Evolutionary conservation across 2,797 vertebrate species (phyloP).

Genomic region (Yasuhikotakia modesta): DNA sequence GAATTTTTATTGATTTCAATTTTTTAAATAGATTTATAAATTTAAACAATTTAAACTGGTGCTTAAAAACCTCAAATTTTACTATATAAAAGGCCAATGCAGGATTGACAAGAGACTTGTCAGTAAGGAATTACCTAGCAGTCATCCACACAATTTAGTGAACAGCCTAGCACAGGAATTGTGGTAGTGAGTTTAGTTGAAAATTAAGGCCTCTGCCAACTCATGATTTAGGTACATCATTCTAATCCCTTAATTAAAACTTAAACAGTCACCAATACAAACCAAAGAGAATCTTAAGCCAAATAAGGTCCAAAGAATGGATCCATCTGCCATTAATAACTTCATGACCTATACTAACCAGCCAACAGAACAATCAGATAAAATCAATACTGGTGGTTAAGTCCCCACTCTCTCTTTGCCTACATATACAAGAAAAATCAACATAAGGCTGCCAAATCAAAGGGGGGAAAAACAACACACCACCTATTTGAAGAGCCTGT

Average conservation of each 20-base stretch:
- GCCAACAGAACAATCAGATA: constrained; percentile 60
- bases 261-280: background rate
- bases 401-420: constrained; percentile 38
- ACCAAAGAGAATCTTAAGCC: background rate
- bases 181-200: background rate
- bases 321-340: constrained; percentile 35
- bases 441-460: constrained; percentile 10
- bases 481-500: background rate
- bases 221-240: background rate
- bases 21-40: no score
- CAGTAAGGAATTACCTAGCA: background rate
- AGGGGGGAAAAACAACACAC: background rate
- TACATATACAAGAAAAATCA: constrained; percentile 36
- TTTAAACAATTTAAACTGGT: no score
- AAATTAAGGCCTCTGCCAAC: no score
- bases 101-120: no score
- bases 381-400: constrained; percentile 67
- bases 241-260: background rate
- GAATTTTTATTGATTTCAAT: no score
- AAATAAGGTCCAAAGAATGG: constrained; percentile 47
- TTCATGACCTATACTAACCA: constrained; percentile 50
- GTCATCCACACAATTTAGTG: no score
- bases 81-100: no score
- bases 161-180: background rate
- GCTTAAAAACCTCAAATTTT: no score